Percentiles rank a stretch among this genome's conserved stretches.
phyloP scores from a whole-genome alignment of 2,113 vertebrate species.

The Sigmodon hispidus region DNA sequence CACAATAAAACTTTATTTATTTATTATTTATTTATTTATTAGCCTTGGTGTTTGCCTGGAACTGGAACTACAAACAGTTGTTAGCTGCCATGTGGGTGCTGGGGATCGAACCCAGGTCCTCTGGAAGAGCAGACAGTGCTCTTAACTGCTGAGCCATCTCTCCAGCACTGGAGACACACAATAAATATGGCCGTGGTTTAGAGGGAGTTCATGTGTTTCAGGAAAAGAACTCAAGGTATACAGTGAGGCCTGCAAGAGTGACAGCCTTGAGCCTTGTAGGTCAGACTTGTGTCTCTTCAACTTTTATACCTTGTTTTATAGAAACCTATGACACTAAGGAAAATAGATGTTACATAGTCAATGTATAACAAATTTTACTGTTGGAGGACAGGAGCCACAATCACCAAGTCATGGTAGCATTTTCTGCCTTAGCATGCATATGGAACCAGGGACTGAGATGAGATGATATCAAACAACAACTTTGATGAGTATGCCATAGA shows the following conservation, averaged over 20 bases:
- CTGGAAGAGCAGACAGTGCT: too few species aligned
- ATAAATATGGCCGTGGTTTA: background rate
- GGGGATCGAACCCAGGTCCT: too few species aligned
- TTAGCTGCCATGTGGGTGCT: too few species aligned
- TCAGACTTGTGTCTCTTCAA: background rate
- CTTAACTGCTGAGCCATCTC: too few species aligned
- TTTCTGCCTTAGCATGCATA: background rate
- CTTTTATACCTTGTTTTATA: background rate
- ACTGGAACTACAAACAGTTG: too few species aligned
- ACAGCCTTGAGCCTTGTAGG: background rate
- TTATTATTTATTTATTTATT: too few species aligned
- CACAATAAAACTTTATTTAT: too few species aligned
- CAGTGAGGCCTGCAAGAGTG: too few species aligned
- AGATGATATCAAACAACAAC: background rate
- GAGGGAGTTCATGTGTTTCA: background rate
- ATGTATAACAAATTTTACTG: background rate
- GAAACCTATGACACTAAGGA: background rate
- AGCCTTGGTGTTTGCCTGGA: too few species aligned
- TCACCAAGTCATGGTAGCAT: background rate
- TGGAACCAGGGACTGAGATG: background rate
- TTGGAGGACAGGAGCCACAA: background rate
- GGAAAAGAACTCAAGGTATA: too few species aligned
- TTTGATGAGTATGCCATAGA: background rate
- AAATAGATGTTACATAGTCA: background rate
- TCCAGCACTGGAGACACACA: too few species aligned